These are phyloP conservation scores for Montipora capricornis DNA, from an alignment of 64 coral and sea anemone genomes.

Conservation along the genomic window DNA sequence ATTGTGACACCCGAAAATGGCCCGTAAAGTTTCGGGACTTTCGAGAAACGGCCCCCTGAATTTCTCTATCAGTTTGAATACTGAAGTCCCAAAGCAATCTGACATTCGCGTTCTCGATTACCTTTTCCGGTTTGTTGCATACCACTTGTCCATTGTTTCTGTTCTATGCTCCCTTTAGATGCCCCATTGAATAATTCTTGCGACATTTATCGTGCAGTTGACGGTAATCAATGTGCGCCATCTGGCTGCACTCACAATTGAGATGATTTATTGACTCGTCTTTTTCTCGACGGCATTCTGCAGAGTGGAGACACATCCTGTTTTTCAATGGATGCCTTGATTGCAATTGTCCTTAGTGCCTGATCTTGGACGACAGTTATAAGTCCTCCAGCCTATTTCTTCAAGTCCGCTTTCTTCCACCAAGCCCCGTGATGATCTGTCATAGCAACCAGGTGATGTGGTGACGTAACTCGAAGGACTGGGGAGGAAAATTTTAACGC, in stretches of 20 bases:
- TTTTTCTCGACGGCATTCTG: background rate
- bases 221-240: background rate
- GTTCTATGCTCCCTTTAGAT: background rate
- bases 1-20: too few species aligned
- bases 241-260: background rate
- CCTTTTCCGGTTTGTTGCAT: background rate
- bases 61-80: too few species aligned
- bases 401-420: background rate
- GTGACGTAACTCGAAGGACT: too few species aligned
- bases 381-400: background rate
- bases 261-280: background rate
- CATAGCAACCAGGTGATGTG: background rate
- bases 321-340: background rate
- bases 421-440: background rate
- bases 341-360: background rate
- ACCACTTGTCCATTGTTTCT: background rate
- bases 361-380: background rate
- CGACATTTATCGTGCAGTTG: background rate
- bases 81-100: background rate
- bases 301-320: background rate
- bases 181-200: background rate
- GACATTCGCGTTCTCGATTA: background rate
- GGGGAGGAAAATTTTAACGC: too few species aligned
- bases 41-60: too few species aligned
- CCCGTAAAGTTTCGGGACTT: too few species aligned